A percentile compares a stretch with the other conserved stretches of the same genome.
Conservation (phyloP, 2,888 invertebrate genomes). For the Sylvicola cinctus region DNA sequence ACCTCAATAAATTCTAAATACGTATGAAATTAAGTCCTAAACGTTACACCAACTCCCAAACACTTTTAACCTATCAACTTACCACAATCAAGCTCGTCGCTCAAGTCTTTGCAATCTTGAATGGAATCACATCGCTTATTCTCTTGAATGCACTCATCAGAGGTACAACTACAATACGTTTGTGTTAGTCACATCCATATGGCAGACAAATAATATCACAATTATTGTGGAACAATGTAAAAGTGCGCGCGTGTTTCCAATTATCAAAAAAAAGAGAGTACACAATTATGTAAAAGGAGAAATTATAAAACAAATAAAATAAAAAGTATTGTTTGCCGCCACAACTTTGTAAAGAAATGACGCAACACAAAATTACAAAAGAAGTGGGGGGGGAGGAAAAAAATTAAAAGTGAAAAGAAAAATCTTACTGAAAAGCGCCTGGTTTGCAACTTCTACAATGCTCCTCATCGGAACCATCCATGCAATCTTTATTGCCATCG, state of each 20-base stretch:
- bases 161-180: slow-evolving; percentile 26
- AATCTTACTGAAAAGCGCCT: slow-evolving; percentile 24
- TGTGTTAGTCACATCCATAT: background rate
- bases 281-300: too few relatives aligned
- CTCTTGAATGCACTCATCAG: slow-evolving; percentile 38
- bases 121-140: slow-evolving; percentile 34
- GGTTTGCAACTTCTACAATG: slow-evolving; percentile 24
- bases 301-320: background rate
- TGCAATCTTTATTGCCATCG: slow-evolving; percentile 28
- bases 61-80: slow-evolving; percentile 12
- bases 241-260: too few relatives aligned
- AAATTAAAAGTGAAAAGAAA: background rate
- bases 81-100: slow-evolving; percentile 41
- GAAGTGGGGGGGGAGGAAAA: too few relatives aligned
- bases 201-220: too few relatives aligned
- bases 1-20: too few relatives aligned
- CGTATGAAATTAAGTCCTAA: too few relatives aligned
- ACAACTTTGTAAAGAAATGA: background rate
- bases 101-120: slow-evolving; percentile 32
- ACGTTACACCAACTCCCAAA: too few relatives aligned
- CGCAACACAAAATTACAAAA: too few relatives aligned
- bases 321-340: background rate
- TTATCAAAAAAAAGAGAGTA: too few relatives aligned
- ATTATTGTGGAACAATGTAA: too few relatives aligned
- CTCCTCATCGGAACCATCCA: slow-evolving; percentile 31